phyloP scores from a whole-genome alignment of 2,888 invertebrate species.

The Caenorhabditis sulstoni region DNA sequence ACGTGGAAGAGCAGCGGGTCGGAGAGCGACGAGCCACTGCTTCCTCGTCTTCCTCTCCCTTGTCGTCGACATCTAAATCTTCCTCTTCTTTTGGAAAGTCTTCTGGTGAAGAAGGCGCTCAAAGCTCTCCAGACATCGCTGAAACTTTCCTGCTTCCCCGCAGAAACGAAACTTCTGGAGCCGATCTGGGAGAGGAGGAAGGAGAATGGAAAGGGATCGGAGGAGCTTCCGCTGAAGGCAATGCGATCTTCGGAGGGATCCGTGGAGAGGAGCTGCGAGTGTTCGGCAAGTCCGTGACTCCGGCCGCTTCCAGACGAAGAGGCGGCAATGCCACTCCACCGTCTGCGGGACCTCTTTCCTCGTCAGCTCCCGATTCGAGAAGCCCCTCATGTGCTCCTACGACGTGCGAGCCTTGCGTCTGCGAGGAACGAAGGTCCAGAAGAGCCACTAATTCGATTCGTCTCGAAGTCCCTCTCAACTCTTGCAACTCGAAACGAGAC shows the following conservation, averaged over 20 bases:
- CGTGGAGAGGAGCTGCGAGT: slow-evolving; percentile 43
- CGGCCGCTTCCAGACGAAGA: slow-evolving; percentile 23
- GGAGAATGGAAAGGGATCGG: slow-evolving; percentile 40
- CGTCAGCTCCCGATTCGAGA: slow-evolving; percentile 6
- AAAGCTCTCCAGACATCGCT: slow-evolving; percentile 10
- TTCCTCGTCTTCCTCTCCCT: not conserved
- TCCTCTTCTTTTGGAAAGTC: not conserved
- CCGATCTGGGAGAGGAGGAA: slow-evolving; percentile 9
- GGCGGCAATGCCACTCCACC: not conserved
- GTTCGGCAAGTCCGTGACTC: slow-evolving; percentile 19
- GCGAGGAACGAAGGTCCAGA: slow-evolving; percentile 47
- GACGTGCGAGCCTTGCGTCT: slow-evolving; percentile 59
- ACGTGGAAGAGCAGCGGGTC: slow-evolving; percentile 22
- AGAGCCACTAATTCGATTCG: slow-evolving; percentile 69
- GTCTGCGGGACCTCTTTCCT: slow-evolving; percentile 4
- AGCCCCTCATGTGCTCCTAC: slow-evolving; percentile 11
- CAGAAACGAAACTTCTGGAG: slow-evolving; percentile 3
- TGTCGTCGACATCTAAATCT: not conserved
- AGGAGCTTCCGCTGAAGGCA: slow-evolving; percentile 29
- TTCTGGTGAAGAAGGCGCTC: too few relatives aligned
- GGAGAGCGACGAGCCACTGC: not conserved
- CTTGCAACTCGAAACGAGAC: slow-evolving; percentile 78
- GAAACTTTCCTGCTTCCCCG: slow-evolving; percentile 10
- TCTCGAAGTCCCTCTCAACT: slow-evolving; percentile 73
- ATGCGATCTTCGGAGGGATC: slow-evolving; percentile 51